phyloP scores from a whole-genome alignment of 2,797 vertebrate genomes.

The Enteromius afrohamiltoni region DNA sequence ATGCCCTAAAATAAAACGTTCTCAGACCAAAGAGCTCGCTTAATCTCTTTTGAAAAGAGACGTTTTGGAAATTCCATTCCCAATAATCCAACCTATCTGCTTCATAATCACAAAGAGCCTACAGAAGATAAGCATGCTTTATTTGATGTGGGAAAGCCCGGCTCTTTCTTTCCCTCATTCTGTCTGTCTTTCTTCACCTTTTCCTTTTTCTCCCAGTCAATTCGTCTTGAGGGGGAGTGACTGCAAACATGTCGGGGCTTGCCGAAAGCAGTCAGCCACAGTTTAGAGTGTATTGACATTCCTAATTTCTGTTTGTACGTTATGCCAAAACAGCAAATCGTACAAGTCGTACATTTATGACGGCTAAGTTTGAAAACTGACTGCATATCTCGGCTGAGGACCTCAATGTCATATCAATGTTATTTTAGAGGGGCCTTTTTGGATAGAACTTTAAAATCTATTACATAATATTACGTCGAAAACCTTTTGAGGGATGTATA shows the following conservation, averaged over 20 bases:
- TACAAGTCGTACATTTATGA: slow-evolving; percentile 69
- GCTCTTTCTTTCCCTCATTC: slow-evolving; percentile 70
- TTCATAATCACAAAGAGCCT: slow-evolving; percentile 81
- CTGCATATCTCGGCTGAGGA: not conserved
- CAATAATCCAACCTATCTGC: slow-evolving; percentile 79
- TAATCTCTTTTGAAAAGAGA: slow-evolving; percentile 74
- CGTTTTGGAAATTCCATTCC: slow-evolving; percentile 82
- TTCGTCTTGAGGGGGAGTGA: slow-evolving; percentile 63
- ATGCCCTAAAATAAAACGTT: slow-evolving; percentile 75
- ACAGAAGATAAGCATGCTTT: slow-evolving; percentile 78
- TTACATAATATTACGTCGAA: not conserved
- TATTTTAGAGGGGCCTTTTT: not conserved
- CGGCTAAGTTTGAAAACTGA: slow-evolving; percentile 11
- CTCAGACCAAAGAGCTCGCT: slow-evolving; percentile 77
- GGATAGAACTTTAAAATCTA: not conserved
- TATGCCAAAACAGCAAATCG: slow-evolving; percentile 77
- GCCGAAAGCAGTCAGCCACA: slow-evolving; percentile 77
- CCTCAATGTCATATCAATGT: not conserved
- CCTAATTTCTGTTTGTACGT: slow-evolving; percentile 78
- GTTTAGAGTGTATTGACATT: slow-evolving; percentile 82
- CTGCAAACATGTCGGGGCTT: slow-evolving; percentile 74
- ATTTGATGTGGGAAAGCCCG: slow-evolving; percentile 85
- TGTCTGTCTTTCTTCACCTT: slow-evolving; percentile 63
- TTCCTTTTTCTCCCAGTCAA: slow-evolving; percentile 58
- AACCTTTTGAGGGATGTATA: not conserved